phyloP scores from a whole-genome alignment of 2,113 vertebrate genomes.

The Oncorhynchus mykiss region DNA sequence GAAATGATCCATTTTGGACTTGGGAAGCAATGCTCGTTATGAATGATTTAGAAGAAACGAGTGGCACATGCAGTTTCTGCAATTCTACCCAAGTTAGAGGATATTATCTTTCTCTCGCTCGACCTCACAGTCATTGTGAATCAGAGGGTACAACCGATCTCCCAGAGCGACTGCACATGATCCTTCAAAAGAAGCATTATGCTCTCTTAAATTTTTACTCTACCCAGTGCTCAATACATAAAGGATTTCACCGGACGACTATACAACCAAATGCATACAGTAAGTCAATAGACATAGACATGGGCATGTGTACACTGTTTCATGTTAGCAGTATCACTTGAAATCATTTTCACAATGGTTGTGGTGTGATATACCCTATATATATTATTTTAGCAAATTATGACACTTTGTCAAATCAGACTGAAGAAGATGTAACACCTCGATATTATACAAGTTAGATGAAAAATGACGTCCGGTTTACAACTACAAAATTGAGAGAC shows the following conservation, averaged over 20 bases:
- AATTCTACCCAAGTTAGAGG: too few species aligned
- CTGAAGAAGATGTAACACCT: too few species aligned
- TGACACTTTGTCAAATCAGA: not conserved
- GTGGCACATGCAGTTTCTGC: not conserved
- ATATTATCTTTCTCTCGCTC: too few species aligned
- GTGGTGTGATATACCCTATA: not conserved
- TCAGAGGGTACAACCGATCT: too few species aligned
- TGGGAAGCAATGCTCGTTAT: not conserved
- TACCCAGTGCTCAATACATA: not conserved
- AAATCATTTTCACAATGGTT: not conserved
- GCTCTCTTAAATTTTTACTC: not conserved
- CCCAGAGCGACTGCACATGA: too few species aligned
- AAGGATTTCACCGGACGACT: not conserved
- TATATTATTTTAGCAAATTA: too few species aligned
- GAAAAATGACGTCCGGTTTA: too few species aligned
- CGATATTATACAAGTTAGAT: too few species aligned
- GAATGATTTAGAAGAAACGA: not conserved
- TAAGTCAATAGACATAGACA: not conserved
- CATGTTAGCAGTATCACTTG: not conserved
- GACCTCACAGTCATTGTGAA: too few species aligned
- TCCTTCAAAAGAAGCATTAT: not conserved
- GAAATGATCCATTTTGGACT: not conserved
- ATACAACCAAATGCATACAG: not conserved
- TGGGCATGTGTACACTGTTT: not conserved
- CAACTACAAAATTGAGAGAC: too few species aligned